Base-by-base conservation (phyloP, 2,888 invertebrate genomes). In the Luffia ferchaultella region DNA sequence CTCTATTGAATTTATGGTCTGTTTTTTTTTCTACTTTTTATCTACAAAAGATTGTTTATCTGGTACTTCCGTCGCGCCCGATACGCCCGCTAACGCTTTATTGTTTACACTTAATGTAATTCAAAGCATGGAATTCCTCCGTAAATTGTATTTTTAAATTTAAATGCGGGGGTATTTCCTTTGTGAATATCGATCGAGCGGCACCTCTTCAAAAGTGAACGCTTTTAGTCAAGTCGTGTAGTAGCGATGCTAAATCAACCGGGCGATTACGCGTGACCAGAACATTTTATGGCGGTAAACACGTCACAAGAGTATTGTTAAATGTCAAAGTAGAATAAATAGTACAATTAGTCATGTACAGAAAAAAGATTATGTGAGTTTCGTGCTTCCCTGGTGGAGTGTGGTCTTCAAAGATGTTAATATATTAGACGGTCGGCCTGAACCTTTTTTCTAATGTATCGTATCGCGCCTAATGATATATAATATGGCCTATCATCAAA, bases 61-160 rank as follows among this genome's bases (percentile, higher is more conserved):
- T 78, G 67, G 64, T 60, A 71, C 77, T 80, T 83, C 82, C 83
- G 82, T 80, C 80, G 80, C 71, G 60, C 65, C 68, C 74, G 79
- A 82, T 80, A 80, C 79, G 79, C 77, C 72, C 73, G 65, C 78
- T 76, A 73, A 66, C 73, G 70, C 72, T 78, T 77, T 76, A 79
- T 80, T 80, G 79, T 82, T 80, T 79, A 80, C 82, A 77, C 78
- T 78, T 80, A 82, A 82, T 82, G 76, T 78, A 77, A 83, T 82
- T 83, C 82, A 76, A 79, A 75, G 77, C 82, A 80, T 76, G 79
- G 78, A 79, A 79, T 79, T 79, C 79, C 70, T 76, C 63, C 64
- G 75, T 76, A 77, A 76, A 73, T 76, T 73, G 73, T 78, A 76
- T 79, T 80, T 82, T 79, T 78, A 79, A 79, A 76, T 76, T 70